Percentiles rank a stretch among this genome's conserved stretches.
Conservation (phyloP, 2,888 invertebrate species). For the Hartigia nigra region DNA sequence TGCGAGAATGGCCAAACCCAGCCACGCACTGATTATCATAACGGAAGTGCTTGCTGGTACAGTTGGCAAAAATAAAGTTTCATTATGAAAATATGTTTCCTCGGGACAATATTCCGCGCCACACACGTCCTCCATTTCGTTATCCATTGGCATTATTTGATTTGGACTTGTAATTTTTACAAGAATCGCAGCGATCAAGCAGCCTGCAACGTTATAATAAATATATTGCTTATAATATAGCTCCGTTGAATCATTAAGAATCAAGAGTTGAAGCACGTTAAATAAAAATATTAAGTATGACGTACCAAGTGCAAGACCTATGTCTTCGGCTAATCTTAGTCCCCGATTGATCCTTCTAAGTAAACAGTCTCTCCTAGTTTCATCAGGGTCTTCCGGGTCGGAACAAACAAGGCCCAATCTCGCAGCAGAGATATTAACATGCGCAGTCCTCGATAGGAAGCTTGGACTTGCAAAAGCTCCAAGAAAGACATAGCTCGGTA, state of each 20-base stretch:
- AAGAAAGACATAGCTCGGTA: constrained; percentile 56
- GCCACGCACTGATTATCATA: constrained; percentile 55
- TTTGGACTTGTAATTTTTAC: constrained; percentile 50
- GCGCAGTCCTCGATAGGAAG: constrained; percentile 55
- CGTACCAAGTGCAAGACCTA: constrained; percentile 58
- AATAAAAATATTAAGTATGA: not conserved
- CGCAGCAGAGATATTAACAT: constrained; percentile 55
- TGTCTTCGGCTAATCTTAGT: constrained; percentile 59
- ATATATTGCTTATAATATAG: not conserved
- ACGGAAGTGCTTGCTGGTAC: constrained; percentile 48
- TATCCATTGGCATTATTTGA: constrained; percentile 30
- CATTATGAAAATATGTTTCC: constrained; percentile 52
- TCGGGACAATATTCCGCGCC: constrained; percentile 59
- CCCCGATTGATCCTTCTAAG: constrained; percentile 56
- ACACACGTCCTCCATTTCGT: constrained; percentile 51
- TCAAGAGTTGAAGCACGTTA: not conserved
- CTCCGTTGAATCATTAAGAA: not conserved
- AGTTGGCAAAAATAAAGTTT: constrained; percentile 45
- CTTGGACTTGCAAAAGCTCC: constrained; percentile 53
- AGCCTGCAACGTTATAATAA: constrained; percentile 39
- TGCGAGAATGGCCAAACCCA: constrained; percentile 56
- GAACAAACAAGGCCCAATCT: constrained; percentile 55
- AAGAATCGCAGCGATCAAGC: constrained; percentile 53
- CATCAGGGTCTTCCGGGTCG: constrained; percentile 61
- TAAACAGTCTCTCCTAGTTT: constrained; percentile 57